phyloP scores from a whole-genome alignment of 2,113 vertebrate genomes.

The Prolemur simus region DNA sequence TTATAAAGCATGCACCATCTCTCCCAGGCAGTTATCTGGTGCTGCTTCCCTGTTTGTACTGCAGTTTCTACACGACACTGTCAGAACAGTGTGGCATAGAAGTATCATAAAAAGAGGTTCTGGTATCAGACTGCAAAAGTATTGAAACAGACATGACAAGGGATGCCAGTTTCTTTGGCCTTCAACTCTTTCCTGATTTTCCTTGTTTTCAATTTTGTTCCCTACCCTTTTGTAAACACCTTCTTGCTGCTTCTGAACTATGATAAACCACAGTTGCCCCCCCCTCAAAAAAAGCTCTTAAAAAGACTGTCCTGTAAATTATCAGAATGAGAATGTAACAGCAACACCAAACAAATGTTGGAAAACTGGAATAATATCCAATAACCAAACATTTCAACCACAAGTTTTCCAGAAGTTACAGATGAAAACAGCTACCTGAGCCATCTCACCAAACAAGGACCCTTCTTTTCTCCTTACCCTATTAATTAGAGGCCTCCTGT shows the following conservation, averaged over 20 bases:
- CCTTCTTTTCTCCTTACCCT: not conserved
- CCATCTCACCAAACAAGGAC: not conserved
- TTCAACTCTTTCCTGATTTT: not conserved
- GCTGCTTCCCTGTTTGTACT: not conserved
- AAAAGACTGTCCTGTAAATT: not conserved
- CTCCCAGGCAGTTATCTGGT: not conserved
- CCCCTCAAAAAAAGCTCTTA: not conserved
- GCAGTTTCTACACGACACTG: not conserved
- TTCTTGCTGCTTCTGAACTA: not conserved
- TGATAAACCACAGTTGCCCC: not conserved
- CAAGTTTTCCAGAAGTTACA: not conserved
- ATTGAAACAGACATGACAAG: not conserved
- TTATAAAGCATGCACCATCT: not conserved
- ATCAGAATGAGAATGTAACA: not conserved
- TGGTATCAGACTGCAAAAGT: not conserved
- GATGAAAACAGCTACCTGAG: not conserved
- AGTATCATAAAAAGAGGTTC: not conserved
- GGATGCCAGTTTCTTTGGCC: not conserved
- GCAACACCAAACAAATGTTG: not conserved
- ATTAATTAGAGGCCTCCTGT: accelerated
- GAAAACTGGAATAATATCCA: not conserved
- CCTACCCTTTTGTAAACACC: not conserved
- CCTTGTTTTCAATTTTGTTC: not conserved
- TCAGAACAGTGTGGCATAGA: not conserved
- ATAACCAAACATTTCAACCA: not conserved